Conservation (phyloP, 2,113 vertebrate genomes). For the Chaenocephalus aceratus region DNA sequence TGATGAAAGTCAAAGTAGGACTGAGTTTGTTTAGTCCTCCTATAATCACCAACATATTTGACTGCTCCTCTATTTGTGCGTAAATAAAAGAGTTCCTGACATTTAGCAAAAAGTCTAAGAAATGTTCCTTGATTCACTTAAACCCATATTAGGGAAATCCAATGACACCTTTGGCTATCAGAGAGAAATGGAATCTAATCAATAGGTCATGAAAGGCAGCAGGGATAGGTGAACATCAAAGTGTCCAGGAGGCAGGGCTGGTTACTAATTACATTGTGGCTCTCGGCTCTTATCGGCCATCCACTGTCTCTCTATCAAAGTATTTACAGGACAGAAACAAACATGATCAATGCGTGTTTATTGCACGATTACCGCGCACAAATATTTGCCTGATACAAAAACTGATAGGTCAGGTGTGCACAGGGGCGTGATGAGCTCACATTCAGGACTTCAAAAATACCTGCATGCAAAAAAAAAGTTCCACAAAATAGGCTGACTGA, state of each 20-base stretch:
- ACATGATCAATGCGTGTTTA: constrained; percentile 81
- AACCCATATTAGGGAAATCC: constrained; percentile 16
- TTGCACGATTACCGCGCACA: constrained; percentile 59
- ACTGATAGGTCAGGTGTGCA: constrained; percentile 18
- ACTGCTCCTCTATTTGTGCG: neutral
- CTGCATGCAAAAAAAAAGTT: neutral
- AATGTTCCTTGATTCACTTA: neutral
- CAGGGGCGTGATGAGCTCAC: constrained; percentile 32
- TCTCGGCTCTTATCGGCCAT: constrained; percentile 72
- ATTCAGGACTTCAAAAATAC: neutral
- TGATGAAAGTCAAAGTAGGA: neutral
- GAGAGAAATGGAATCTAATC: constrained; percentile 62
- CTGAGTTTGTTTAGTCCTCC: neutral
- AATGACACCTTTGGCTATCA: constrained; percentile 21
- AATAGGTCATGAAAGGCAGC: constrained; percentile 48
- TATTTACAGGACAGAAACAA: constrained; percentile 71
- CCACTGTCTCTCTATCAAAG: constrained; percentile 75
- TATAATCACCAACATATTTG: neutral
- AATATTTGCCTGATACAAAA: constrained; percentile 64
- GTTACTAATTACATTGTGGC: constrained; percentile 79
- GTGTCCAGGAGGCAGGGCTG: constrained; percentile 56
- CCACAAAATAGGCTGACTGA: neutral
- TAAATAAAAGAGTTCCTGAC: neutral
- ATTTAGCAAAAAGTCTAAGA: neutral
- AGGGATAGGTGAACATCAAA: constrained; percentile 70